Percentiles rank a stretch among this genome's conserved stretches.
Conservation (phyloP, 2,888 invertebrate species). For the Achlya flavicornis region DNA sequence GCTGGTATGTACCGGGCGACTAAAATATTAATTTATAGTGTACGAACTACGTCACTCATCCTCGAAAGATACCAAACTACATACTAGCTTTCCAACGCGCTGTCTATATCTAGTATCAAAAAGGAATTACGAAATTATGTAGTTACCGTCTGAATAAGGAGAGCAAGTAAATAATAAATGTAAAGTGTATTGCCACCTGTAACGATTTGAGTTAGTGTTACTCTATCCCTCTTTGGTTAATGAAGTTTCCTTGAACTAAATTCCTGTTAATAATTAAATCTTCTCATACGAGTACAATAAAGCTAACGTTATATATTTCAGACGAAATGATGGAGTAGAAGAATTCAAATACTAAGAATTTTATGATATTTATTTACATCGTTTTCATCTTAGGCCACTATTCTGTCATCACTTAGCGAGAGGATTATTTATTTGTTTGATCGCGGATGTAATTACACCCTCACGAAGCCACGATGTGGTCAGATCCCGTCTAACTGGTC, state of each 20-base stretch:
- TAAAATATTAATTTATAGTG: background rate
- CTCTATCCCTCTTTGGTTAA: no score
- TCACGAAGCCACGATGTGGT: constrained; percentile 48
- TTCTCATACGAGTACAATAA: no score
- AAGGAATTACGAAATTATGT: background rate
- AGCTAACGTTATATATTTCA: no score
- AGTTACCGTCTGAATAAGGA: background rate
- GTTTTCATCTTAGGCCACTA: constrained; percentile 41
- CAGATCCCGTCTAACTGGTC: constrained; percentile 63
- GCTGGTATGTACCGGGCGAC: constrained; percentile 13
- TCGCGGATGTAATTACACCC: constrained; percentile 69
- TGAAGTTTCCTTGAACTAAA: no score
- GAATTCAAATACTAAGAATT: background rate
- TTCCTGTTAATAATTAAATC: no score
- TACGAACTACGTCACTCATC: background rate
- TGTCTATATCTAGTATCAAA: background rate
- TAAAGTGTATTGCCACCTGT: no score
- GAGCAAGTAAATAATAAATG: no score
- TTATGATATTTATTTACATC: constrained; percentile 35
- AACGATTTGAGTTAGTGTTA: no score
- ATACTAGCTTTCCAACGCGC: background rate
- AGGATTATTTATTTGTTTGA: constrained; percentile 72
- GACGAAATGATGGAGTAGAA: background rate
- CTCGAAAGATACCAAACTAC: no score
- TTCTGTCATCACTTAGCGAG: constrained; percentile 63